A percentile compares a stretch with the other conserved stretches of the same genome.
Evolutionary conservation across 2,113 vertebrate genomes (phyloP).

Genomic region (Psettodes erumei): DNA sequence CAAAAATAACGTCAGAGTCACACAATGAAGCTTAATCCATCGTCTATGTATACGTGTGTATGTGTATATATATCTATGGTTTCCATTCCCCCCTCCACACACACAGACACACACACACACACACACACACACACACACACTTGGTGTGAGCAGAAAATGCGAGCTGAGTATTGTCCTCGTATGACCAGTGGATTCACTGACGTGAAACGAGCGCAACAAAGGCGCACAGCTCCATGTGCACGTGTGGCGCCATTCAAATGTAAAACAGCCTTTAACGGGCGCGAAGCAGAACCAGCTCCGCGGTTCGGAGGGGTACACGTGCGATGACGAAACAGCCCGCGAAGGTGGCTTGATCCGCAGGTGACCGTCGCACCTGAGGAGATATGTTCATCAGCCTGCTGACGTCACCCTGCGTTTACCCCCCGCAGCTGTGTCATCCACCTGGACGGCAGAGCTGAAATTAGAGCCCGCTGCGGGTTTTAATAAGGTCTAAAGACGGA

Average conservation of each 20-base stretch:
- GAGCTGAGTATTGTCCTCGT: background rate
- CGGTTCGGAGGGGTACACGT: background rate
- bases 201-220: constrained; percentile 42
- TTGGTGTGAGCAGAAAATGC: background rate
- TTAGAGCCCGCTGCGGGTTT: background rate
- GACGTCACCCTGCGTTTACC: constrained; percentile 2
- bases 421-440: constrained; percentile 11
- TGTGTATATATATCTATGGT: background rate
- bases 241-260: constrained; percentile 55
- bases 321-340: no score
- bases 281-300: constrained; percentile 12
- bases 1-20: no score
- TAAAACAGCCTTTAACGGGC: constrained; percentile 30
- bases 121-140: background rate
- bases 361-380: no score
- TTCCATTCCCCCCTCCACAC: no score
- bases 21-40: background rate
- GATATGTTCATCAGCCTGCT: background rate
- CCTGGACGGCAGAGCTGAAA: background rate
- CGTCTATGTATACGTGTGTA: no score
- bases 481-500: background rate
- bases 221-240: constrained; percentile 12
- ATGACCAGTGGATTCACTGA: background rate
- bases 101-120: no score
- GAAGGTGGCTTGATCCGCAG: no score